A percentile compares a stretch with the other conserved stretches of the same genome.
These are phyloP conservation scores for Riparia riparia DNA, from an alignment of 2,113 vertebrate species.

Conservation along the genomic window DNA sequence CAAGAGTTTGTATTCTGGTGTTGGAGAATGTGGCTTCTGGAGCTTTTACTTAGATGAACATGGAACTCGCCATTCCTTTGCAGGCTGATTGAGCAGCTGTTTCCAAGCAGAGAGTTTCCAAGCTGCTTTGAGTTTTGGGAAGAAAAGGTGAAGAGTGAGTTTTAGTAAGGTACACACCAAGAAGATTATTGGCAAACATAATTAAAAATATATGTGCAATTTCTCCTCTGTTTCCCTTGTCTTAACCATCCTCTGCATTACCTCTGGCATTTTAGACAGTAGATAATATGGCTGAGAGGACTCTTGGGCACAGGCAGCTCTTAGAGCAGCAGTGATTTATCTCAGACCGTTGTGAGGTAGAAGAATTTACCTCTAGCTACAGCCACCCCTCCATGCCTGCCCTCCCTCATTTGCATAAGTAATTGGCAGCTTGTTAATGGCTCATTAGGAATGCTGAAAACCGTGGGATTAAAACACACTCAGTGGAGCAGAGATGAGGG, in stretches of 20 bases:
- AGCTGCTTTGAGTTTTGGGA: neutral
- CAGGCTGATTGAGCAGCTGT: neutral
- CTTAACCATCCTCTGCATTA: constrained; percentile 33
- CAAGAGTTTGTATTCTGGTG: neutral
- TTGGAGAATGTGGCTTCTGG: neutral
- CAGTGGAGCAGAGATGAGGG: constrained; percentile 27
- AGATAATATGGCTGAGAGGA: constrained; percentile 47
- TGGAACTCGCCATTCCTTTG: neutral
- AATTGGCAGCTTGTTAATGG: constrained; percentile 56
- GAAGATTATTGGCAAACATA: constrained; percentile 47
- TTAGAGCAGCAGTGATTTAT: constrained; percentile 60
- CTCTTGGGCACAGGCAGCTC: constrained; percentile 45
- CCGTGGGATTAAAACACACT: constrained; percentile 65
- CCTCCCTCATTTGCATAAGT: constrained; percentile 11
- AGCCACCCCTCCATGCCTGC: constrained; percentile 17
- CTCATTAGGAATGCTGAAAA: constrained; percentile 65
- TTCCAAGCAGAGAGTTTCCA: neutral
- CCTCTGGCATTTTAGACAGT: constrained; percentile 62
- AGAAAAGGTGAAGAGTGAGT: neutral
- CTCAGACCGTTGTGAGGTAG: constrained; percentile 42
- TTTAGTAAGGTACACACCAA: neutral
- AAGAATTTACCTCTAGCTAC: constrained; percentile 53
- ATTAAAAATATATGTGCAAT: constrained; percentile 68
- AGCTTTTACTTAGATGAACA: neutral
- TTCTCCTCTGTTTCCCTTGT: constrained; percentile 42